A percentile compares a stretch with the other conserved stretches of the same genome.
These are phyloP conservation scores for Theristicus caerulescens DNA, from an alignment of 2,113 vertebrate species.

Conservation along the genomic window DNA sequence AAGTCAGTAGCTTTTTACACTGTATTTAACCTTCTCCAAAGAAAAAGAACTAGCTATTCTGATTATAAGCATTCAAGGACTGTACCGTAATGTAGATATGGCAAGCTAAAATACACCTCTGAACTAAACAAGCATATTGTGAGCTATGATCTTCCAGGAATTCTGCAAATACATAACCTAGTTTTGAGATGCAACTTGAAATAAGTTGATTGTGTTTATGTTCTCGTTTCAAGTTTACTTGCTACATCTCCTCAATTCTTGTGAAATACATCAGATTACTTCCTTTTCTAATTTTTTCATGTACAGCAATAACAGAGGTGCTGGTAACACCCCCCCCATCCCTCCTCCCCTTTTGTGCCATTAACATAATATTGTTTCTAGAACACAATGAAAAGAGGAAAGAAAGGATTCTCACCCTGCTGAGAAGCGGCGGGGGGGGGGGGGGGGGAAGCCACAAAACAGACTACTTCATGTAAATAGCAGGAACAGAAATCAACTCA, in stretches of 20 bases:
- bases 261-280: background rate
- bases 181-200: background rate
- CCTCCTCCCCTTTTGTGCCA: background rate
- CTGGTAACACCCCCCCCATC: background rate
- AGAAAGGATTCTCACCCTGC: background rate
- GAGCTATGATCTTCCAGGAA: background rate
- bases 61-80: background rate
- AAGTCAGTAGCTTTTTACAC: background rate
- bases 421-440: too few species aligned
- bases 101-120: background rate
- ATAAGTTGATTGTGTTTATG: background rate
- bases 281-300: background rate
- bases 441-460: background rate
- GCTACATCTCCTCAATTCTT: background rate
- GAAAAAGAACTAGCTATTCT: background rate
- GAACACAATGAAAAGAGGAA: slow-evolving; percentile 19
- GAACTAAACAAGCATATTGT: background rate
- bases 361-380: slow-evolving; percentile 13
- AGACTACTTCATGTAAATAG: background rate
- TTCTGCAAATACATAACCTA: background rate
- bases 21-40: background rate
- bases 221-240: background rate
- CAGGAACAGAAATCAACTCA: background rate
- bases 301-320: background rate
- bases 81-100: background rate